Evolutionary conservation across 1,140 invertebrate genomes (phyloP), one percentile per base, ranked within the genome.

Genomic region (Camponotus vicinus): DNA sequence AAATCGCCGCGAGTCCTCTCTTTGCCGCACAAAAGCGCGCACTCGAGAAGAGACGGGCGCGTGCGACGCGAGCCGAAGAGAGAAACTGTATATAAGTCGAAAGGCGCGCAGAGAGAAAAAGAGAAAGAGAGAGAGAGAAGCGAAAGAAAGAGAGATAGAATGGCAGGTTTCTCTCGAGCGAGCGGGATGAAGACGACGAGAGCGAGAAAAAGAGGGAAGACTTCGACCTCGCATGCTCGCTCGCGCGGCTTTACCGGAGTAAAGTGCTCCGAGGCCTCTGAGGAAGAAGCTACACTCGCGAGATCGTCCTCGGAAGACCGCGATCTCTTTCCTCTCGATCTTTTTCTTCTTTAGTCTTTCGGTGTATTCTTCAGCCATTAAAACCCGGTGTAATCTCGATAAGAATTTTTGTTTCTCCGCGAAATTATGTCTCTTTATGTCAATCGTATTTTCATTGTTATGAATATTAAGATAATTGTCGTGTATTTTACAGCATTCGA

Each of bases 201-300:
- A 85, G 63, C 42, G 61, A 67, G 63, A 85, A 67, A 80, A 27
- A 37, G 52, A 87, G 71, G 84, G 52, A 87, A 77, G 84, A 67
- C 77, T 86, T 75, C 87, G 88, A 88, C 71, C 87, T 85, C 87
- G 84, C 77, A 76, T 83, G 82, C 78, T 83, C 70, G 66, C 66
- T 83, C 40, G 59, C 71, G 63, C 86, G 79, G 71, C 67, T 79
- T 87, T 87, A 85, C 70, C 82, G 70, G 64, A 79, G 45, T 59
- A 83, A 71, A 71, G 55, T 63, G 55, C 73, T 73, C 73, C n/a
- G 66, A 71, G 73, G 67, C 69, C 40, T 61, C 49, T 67, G 45
- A 57, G 37, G 75, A 70, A 86, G 83, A 86, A 73, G 59, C 45
- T 67, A 67, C 66, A 77, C 66, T 73, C 45, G 67, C 64, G 49